Evolutionary conservation across 2,113 vertebrate genomes (phyloP).

Genomic region (Notothenia coriiceps): DNA sequence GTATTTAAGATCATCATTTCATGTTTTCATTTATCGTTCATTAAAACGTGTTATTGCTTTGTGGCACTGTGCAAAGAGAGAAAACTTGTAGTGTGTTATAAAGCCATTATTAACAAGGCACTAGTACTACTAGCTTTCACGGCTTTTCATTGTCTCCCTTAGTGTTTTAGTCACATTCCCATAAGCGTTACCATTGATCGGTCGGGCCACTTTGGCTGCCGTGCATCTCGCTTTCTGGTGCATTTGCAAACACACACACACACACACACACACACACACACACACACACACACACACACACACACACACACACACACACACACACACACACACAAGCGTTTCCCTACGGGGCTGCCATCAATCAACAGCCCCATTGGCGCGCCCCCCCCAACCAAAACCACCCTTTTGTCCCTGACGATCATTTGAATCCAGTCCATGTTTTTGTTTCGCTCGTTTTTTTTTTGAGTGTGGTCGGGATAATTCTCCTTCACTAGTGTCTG

Average conservation of each 20-base stretch:
- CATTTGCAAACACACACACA: conserved; percentile 48
- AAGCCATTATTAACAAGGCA: conserved; percentile 44
- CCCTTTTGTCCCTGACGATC: conserved; percentile 70
- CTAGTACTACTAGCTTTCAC: not conserved
- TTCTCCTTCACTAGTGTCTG: conserved; percentile 86
- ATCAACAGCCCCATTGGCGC: conserved; percentile 78
- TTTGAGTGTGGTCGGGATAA: conserved; percentile 69
- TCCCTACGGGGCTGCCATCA: conserved; percentile 85
- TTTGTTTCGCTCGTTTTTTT: conserved; percentile 74
- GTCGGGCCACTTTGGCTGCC: conserved; percentile 70
- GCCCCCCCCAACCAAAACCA: conserved; percentile 24
- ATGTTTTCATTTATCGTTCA: not conserved
- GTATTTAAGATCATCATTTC: conserved; percentile 7
- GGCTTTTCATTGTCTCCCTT: conserved; percentile 64
- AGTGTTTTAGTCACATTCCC: conserved; percentile 80
- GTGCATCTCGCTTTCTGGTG: conserved; percentile 75
- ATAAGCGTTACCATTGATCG: conserved; percentile 70
- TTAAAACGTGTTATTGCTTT: not conserved
- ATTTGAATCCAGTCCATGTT: conserved; percentile 85
- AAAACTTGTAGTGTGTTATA: not conserved
- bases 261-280: conserved; percentile 61
- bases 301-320: not conserved
- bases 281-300: no score
- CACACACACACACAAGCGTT: conserved; percentile 16
- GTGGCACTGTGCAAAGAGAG: not conserved